phyloP scores from a whole-genome alignment of 2,797 vertebrate species.

The Epinephelus malabaricus region DNA sequence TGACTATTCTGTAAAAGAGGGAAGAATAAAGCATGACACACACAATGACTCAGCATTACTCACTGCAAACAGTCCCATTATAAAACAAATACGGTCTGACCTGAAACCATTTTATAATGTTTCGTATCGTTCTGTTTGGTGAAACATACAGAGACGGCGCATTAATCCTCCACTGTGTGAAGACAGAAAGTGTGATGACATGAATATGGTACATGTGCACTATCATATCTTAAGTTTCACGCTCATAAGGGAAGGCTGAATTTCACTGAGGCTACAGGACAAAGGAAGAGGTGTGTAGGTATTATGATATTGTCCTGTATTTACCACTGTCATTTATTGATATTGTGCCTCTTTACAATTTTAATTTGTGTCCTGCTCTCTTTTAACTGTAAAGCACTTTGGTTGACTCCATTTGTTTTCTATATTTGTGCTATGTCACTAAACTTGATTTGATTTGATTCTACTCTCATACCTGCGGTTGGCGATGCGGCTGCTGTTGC shows the following conservation, averaged over 20 bases:
- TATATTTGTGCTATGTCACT: too few relatives aligned
- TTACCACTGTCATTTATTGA: too few relatives aligned
- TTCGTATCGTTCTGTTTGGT: background rate
- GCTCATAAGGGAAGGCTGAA: background rate
- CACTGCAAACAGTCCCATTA: background rate
- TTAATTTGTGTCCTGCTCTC: too few relatives aligned
- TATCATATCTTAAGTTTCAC: background rate
- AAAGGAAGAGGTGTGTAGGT: background rate
- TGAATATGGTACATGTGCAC: background rate
- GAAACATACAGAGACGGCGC: background rate
- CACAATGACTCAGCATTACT: slow-evolving; percentile 44
- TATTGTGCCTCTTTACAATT: too few relatives aligned
- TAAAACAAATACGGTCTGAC: slow-evolving; percentile 21
- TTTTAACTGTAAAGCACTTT: too few relatives aligned
- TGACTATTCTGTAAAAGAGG: slow-evolving; percentile 91
- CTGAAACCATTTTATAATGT: background rate
- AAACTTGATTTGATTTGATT: too few relatives aligned
- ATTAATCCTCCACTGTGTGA: background rate
- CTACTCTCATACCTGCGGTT: slow-evolving; percentile 90
- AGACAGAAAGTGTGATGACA: background rate
- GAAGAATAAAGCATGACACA: background rate
- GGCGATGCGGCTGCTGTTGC: slow-evolving; percentile 98
- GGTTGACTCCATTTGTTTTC: too few relatives aligned
- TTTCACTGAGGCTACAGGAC: background rate
- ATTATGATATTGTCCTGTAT: too few relatives aligned